phyloP scores from a whole-genome alignment of 2,113 vertebrate genomes.

The Nipponia nippon region DNA sequence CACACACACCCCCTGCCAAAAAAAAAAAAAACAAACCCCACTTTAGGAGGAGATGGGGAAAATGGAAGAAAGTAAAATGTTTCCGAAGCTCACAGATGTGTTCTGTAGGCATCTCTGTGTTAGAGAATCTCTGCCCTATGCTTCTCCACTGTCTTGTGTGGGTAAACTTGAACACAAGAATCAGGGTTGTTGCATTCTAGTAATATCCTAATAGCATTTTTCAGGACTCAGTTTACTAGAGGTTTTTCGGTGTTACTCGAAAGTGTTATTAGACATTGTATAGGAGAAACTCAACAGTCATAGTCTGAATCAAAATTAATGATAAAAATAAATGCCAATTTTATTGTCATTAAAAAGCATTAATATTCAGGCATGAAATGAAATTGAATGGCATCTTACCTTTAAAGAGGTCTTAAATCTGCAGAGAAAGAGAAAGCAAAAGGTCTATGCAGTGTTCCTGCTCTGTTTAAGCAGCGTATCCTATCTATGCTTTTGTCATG shows the following conservation, averaged over 20 bases:
- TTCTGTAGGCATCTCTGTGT: background rate
- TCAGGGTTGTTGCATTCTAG: background rate
- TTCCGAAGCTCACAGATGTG: background rate
- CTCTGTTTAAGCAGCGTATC: background rate
- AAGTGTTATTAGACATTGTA: background rate
- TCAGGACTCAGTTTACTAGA: background rate
- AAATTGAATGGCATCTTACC: background rate
- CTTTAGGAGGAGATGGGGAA: background rate
- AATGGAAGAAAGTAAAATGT: background rate
- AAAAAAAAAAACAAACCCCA: background rate
- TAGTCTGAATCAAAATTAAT: background rate
- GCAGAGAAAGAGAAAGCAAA: background rate
- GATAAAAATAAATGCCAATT: background rate
- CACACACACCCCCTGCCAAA: too few relatives aligned
- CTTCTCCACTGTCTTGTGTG: background rate
- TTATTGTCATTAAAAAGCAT: background rate
- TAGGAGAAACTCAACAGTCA: background rate
- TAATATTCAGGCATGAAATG: background rate
- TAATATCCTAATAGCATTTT: background rate
- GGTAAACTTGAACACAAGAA: background rate
- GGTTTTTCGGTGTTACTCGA: background rate
- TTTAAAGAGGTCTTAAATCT: background rate
- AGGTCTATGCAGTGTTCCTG: background rate
- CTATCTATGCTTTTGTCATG: background rate
- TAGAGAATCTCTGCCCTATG: background rate